Evolutionary conservation across 2,888 invertebrate genomes (phyloP).

Genomic region (Desoria tigrina): DNA sequence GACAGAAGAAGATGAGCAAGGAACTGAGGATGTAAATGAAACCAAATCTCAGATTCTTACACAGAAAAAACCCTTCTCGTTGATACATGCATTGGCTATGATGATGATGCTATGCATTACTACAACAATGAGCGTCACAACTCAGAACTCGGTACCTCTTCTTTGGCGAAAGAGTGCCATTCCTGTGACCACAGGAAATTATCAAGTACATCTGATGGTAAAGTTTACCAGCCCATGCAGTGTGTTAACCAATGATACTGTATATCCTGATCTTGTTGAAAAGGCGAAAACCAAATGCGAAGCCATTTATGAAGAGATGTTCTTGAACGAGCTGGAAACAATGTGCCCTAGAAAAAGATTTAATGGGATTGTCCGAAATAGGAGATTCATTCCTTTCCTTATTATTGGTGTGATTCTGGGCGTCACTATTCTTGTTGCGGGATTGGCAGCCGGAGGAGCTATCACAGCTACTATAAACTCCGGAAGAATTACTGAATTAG

Average conservation of each 20-base stretch:
- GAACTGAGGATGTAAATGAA: no score
- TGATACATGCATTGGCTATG: no score
- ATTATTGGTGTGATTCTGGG: not conserved
- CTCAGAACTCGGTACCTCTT: not conserved
- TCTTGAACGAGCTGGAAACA: slow-evolving; percentile 7
- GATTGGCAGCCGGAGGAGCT: not conserved
- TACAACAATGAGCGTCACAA: not conserved
- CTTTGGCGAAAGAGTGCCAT: slow-evolving; percentile 6
- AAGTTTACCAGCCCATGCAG: slow-evolving; percentile 2
- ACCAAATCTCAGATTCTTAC: no score
- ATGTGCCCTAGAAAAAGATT: slow-evolving; percentile 4
- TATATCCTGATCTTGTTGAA: not conserved
- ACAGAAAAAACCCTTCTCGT: no score
- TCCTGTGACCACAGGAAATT: slow-evolving; percentile 12
- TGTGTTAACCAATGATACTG: not conserved
- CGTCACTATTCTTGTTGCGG: not conserved
- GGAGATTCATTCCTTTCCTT: not conserved
- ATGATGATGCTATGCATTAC: no score
- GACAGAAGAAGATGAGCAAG: no score
- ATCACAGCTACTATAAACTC: not conserved
- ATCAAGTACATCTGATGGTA: not conserved
- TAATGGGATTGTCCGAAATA: no score
- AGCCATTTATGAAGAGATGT: not conserved
- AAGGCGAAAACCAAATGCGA: slow-evolving; percentile 6
- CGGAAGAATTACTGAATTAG: not conserved